Base-by-base conservation (phyloP, 2,888 invertebrate genomes). In the Blastobasis adustella region DNA sequence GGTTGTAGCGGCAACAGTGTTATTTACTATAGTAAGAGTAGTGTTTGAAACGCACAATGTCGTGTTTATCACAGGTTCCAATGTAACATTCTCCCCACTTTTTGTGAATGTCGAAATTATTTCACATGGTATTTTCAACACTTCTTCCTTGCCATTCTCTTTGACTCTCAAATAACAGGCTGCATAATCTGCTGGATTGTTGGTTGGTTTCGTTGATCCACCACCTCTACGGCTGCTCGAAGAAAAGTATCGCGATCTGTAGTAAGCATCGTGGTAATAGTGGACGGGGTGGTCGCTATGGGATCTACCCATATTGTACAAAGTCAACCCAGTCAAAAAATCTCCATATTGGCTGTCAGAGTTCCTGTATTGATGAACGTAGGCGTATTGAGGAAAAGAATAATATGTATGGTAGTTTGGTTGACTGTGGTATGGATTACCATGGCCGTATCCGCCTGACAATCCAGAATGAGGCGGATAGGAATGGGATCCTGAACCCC, bases 191-290 rank as follows among this genome's bases (percentile, higher is more conserved):
- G 23, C 23, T 23, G 23, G 23, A 23, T 23, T 23, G 23, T 65
- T 57, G 2, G 23, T 23, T 23, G 23, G 3, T 23, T 23, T 23
- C 23, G 23, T 23, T 23, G 23, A 23, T 23, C 23, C 23, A 23
- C 23, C 3, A 23, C 23, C 2, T 43, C 60, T 57, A 47, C 61
- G 60, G 7, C 52, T 54, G 7, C 63, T 57, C 5, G 23, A 23
- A 23, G 23, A 23, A 23, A 23, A 23, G 23, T 82, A 78, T 54
- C 81, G 71, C 4, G 60, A 63, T 54, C 75, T 73, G 49, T 86
- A 85, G 55, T 85, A 86, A 58, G 84, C 81, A 51, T 88, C 87
- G 43, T 79, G 64, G 52, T 87, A 86, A 57, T 86, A 84, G 57
- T 81, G 73, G 40, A 79, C 63, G 42, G 80, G 63, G 52, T 83